Percentiles rank a stretch among this genome's conserved stretches.
These are phyloP conservation scores for Indicator indicator DNA, from an alignment of 2,113 vertebrate genomes.

Conservation along the genomic window DNA sequence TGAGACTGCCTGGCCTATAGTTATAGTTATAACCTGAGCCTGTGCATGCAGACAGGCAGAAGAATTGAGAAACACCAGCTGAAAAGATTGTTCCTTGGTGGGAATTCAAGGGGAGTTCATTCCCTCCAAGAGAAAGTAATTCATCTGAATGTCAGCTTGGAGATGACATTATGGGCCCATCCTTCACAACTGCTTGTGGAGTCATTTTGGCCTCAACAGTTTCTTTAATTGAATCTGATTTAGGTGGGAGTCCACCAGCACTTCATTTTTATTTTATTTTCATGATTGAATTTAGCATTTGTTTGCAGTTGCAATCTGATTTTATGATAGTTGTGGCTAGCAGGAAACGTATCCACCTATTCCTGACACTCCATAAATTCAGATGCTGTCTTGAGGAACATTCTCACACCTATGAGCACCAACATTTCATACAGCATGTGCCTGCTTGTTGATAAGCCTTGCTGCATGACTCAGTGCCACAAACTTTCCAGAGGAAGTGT, in stretches of 20 bases:
- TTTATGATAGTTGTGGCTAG: slow-evolving; percentile 32
- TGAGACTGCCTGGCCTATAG: too few species aligned
- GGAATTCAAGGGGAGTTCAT: neutral
- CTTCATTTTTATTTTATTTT: slow-evolving; percentile 43
- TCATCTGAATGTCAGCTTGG: neutral
- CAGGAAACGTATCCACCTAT: slow-evolving; percentile 42
- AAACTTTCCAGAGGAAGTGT: slow-evolving; percentile 19
- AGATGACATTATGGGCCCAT: slow-evolving; percentile 12
- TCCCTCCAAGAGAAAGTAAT: neutral
- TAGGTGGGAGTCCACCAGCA: slow-evolving; percentile 30
- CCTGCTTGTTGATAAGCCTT: slow-evolving; percentile 31
- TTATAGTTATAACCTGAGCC: neutral
- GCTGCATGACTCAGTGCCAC: neutral
- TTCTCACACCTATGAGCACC: neutral
- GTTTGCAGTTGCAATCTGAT: slow-evolving; percentile 19
- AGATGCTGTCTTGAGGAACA: slow-evolving; percentile 3
- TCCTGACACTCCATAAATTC: slow-evolving; percentile 58
- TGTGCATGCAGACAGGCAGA: neutral
- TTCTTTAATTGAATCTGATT: neutral
- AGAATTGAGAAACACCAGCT: neutral
- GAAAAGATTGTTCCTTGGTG: neutral
- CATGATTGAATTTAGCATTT: slow-evolving; percentile 43
- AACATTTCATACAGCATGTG: slow-evolving; percentile 29
- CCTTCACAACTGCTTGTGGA: neutral
- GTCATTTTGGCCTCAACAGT: neutral